Evolutionary conservation across 2,888 invertebrate species (phyloP).

Genomic region (Pollenia angustigena): DNA sequence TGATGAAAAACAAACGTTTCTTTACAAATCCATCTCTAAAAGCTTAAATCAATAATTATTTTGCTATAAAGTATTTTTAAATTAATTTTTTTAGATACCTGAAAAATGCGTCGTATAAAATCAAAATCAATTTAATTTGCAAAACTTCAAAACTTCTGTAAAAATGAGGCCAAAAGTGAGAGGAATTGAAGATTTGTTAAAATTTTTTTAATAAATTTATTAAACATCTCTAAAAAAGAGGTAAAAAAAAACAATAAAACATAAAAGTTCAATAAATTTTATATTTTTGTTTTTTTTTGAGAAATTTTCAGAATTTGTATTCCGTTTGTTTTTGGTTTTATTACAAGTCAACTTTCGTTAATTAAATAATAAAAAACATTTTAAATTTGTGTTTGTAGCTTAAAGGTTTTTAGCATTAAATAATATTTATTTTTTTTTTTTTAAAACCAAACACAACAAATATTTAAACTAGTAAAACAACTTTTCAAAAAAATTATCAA

Average conservation of each 20-base stretch:
- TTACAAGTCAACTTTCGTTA: neutral
- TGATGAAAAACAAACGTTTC: too few relatives aligned
- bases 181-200: neutral
- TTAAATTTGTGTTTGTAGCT: neutral
- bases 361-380: neutral
- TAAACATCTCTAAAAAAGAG: neutral
- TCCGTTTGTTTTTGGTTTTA: neutral
- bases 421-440: neutral
- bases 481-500: conserved; percentile 59
- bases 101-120: neutral
- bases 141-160: neutral
- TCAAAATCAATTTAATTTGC: neutral
- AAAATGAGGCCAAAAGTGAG: neutral
- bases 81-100: too few relatives aligned
- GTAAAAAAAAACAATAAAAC: too few relatives aligned
- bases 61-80: too few relatives aligned
- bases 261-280: neutral
- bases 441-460: neutral
- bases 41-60: too few relatives aligned
- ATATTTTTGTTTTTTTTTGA: too few relatives aligned
- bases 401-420: neutral
- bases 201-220: neutral
- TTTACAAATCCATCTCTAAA: too few relatives aligned
- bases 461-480: conserved; percentile 55
- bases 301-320: neutral